Percentiles rank a stretch among this genome's conserved stretches.
phyloP scores from a whole-genome alignment of 1,140 invertebrate genomes.

The Ylistrum balloti region DNA sequence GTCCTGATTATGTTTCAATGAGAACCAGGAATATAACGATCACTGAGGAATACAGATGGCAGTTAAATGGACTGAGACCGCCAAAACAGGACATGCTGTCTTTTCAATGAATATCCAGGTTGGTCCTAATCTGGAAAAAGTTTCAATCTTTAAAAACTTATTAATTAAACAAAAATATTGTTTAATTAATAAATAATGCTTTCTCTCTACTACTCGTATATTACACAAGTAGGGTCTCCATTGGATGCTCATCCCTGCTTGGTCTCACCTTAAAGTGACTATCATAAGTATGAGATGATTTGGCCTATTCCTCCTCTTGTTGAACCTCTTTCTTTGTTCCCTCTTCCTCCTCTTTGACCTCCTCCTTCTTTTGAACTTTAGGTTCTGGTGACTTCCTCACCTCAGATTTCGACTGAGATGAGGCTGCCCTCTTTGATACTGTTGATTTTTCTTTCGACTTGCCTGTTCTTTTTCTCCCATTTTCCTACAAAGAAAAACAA shows the following conservation, averaged over 20 bases:
- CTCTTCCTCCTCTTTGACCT: background rate
- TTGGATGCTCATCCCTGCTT: background rate
- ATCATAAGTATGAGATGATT: background rate
- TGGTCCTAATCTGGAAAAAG: no score
- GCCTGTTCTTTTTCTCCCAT: background rate
- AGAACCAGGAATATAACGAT: background rate
- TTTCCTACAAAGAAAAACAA: background rate
- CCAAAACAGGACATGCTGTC: background rate
- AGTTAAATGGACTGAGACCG: background rate
- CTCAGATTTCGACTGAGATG: background rate
- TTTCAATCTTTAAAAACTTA: no score
- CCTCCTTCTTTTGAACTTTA: slow-evolving; percentile 29
- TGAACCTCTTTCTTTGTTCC: slow-evolving; percentile 21
- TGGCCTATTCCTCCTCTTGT: background rate
- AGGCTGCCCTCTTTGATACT: background rate
- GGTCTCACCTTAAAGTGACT: background rate
- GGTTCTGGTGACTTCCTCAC: background rate
- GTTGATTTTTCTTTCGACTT: background rate
- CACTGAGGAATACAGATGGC: slow-evolving; percentile 18
- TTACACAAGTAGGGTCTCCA: background rate
- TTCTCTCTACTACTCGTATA: background rate
- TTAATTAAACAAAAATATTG: no score
- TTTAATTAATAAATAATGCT: background rate
- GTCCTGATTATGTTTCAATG: background rate
- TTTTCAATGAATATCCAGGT: no score